phyloP scores from a whole-genome alignment of 2,888 invertebrate genomes.

The Alitta virens region DNA sequence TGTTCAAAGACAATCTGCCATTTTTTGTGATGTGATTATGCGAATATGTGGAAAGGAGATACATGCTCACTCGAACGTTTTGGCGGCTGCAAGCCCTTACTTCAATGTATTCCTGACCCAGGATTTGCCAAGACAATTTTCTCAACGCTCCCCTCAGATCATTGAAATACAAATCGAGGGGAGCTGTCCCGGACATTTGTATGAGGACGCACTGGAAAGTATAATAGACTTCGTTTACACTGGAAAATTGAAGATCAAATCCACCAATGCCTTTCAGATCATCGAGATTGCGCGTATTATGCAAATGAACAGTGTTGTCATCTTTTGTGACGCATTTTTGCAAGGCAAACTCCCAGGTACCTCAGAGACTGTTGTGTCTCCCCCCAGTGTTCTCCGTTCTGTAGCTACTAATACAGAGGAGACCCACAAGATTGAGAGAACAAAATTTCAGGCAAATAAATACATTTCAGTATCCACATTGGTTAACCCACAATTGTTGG shows the following conservation, averaged over 20 bases:
- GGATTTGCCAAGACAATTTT: conserved; percentile 49
- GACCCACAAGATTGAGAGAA: neutral
- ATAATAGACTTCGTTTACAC: conserved; percentile 54
- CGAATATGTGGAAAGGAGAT: conserved; percentile 46
- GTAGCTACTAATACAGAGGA: neutral
- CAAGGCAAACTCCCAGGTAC: conserved; percentile 1
- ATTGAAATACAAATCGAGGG: conserved; percentile 54
- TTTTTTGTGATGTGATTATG: conserved; percentile 52
- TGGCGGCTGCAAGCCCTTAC: conserved; percentile 52
- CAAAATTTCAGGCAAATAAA: conserved; percentile 9
- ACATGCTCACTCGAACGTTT: conserved; percentile 50
- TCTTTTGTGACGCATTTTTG: conserved; percentile 25
- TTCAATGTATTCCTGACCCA: conserved; percentile 44
- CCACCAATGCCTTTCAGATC: conserved; percentile 36
- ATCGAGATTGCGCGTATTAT: conserved; percentile 50
- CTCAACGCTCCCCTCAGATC: conserved; percentile 48
- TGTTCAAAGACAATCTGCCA: conserved; percentile 36
- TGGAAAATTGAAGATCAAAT: conserved; percentile 36
- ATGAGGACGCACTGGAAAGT: conserved; percentile 42
- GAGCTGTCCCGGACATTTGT: conserved; percentile 54
- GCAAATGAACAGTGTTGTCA: conserved; percentile 43
- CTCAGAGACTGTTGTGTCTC: neutral
- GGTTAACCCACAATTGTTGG: conserved; percentile 14
- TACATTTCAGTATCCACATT: conserved; percentile 14
- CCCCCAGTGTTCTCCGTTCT: neutral